phyloP scores from a whole-genome alignment of 2,888 invertebrate species.

The Colostygia pectinataria region DNA sequence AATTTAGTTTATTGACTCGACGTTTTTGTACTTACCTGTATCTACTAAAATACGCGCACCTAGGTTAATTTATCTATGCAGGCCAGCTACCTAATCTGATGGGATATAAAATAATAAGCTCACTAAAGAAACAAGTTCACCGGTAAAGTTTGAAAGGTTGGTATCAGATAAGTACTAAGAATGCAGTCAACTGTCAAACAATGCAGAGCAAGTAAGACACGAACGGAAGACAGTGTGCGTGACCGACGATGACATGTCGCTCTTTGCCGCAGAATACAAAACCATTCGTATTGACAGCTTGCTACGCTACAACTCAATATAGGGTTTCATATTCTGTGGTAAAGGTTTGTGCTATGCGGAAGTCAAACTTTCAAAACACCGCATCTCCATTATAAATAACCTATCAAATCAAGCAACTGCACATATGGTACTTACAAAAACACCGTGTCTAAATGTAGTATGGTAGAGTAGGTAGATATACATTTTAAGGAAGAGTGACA shows the following conservation, averaged over 20 bases:
- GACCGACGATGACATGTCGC: conserved; percentile 55
- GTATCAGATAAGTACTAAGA: conserved; percentile 41
- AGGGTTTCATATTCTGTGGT: too few relatives aligned
- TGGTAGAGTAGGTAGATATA: neutral
- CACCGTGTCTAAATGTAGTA: too few relatives aligned
- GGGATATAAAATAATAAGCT: too few relatives aligned
- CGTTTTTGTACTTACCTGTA: too few relatives aligned
- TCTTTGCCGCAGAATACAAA: conserved; percentile 51
- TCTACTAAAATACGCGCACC: too few relatives aligned
- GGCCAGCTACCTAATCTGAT: too few relatives aligned
- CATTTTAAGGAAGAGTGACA: conserved; percentile 7
- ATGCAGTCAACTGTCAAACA: too few relatives aligned
- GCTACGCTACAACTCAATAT: conserved; percentile 4
- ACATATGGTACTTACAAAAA: neutral
- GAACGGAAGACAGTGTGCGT: conserved; percentile 62
- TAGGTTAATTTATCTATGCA: too few relatives aligned
- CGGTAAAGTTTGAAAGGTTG: neutral
- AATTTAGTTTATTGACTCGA: conserved; percentile 6
- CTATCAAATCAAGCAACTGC: too few relatives aligned
- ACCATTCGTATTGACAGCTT: conserved; percentile 45
- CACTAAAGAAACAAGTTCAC: neutral
- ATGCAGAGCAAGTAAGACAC: conserved; percentile 58
- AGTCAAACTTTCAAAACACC: too few relatives aligned
- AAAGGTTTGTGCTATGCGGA: conserved; percentile 19
- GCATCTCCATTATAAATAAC: too few relatives aligned